These are phyloP conservation scores for Eublepharis macularius DNA, from an alignment of 2,113 vertebrate genomes.

Conservation along the genomic window DNA sequence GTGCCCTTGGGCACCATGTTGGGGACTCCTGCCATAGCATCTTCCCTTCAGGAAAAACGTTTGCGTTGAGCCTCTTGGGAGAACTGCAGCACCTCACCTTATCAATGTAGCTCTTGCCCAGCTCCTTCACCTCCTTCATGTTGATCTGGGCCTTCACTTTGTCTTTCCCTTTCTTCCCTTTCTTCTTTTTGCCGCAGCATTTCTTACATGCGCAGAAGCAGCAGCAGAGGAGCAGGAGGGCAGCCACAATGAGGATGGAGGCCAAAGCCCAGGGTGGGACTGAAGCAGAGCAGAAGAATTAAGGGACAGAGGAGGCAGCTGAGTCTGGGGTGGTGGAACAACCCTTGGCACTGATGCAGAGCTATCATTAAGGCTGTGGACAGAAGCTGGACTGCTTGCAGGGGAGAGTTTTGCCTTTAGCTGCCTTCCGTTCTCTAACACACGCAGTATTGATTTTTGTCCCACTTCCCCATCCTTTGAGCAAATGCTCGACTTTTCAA, in stretches of 20 bases:
- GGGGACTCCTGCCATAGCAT: no score
- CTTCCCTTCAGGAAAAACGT: no score
- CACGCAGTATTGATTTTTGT: no score
- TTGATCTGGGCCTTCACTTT: conserved; percentile 78
- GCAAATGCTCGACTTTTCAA: no score
- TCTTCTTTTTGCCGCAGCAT: conserved; percentile 70
- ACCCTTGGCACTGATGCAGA: no score
- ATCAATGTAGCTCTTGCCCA: conserved; percentile 79
- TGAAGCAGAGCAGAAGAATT: conserved; percentile 48
- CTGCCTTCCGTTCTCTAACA: no score
- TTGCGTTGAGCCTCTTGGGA: fast-evolving
- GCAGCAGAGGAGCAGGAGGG: conserved; percentile 77
- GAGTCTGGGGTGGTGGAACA: no score
- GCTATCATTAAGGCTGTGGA: no score
- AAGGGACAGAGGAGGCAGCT: neutral
- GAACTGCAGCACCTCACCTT: conserved; percentile 64
- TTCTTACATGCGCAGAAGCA: conserved; percentile 86
- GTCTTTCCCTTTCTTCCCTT: conserved; percentile 84
- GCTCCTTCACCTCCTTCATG: conserved; percentile 76
- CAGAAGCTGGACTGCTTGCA: no score
- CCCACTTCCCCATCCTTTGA: no score
- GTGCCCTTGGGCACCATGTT: no score
- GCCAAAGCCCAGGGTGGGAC: conserved; percentile 89
- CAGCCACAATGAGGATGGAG: conserved; percentile 80
- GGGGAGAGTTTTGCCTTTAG: no score